Evolutionary conservation across 1,140 invertebrate species (phyloP).

Genomic region (Philaenus spumarius): DNA sequence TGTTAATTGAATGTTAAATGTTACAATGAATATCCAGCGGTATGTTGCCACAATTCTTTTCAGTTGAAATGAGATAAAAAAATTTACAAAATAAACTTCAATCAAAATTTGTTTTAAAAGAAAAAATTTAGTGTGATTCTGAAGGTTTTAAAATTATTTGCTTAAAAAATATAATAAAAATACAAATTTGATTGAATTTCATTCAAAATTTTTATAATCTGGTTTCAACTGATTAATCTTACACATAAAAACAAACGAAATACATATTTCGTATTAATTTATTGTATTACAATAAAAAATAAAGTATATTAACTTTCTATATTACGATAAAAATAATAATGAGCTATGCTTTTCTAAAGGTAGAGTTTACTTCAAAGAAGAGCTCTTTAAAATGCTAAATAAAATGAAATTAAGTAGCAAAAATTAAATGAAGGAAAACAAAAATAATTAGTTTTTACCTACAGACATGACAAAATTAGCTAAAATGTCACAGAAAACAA

Average conservation of each 20-base stretch:
- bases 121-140: no score
- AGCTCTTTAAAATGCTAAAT: constrained; percentile 8
- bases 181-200: no score
- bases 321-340: not conserved
- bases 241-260: constrained; percentile 5
- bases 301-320: constrained; percentile 10
- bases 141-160: no score
- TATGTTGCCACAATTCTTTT: constrained; percentile 11
- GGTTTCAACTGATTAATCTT: constrained; percentile 13
- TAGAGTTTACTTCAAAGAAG: constrained; percentile 34
- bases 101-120: no score
- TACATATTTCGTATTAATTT: constrained; percentile 9
- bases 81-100: no score
- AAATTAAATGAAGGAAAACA: not conserved
- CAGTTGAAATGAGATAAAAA: no score
- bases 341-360: constrained; percentile 24
- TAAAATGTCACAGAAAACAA: not conserved
- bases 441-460: no score
- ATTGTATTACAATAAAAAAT: constrained; percentile 11
- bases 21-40: constrained; percentile 6
- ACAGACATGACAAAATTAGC: not conserved
- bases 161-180: no score
- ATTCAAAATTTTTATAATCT: constrained; percentile 2
- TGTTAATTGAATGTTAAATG: constrained; percentile 20
- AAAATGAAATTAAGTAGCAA: constrained; percentile 9